A percentile compares a stretch with the other conserved stretches of the same genome.
These are phyloP conservation scores for Drosophila ochracea DNA, from an alignment of 2,888 invertebrate genomes.

Conservation along the genomic window DNA sequence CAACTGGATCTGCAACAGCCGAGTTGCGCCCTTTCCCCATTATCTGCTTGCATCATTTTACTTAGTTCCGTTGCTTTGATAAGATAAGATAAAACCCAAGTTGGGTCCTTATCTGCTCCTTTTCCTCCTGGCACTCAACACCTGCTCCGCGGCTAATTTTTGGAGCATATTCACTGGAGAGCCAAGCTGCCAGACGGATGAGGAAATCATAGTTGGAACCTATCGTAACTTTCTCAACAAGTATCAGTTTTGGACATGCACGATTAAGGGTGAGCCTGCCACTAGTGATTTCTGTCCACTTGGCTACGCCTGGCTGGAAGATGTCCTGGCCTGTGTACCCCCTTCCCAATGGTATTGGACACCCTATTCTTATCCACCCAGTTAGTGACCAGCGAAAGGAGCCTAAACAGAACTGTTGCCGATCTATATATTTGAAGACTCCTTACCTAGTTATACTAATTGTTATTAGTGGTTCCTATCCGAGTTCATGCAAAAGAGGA, in stretches of 20 bases:
- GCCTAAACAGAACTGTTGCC: slow-evolving; percentile 3
- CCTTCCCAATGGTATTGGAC: slow-evolving; percentile 71
- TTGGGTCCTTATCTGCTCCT: slow-evolving; percentile 26
- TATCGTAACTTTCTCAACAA: slow-evolving; percentile 63
- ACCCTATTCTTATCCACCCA: slow-evolving; percentile 69
- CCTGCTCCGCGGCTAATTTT: slow-evolving; percentile 21
- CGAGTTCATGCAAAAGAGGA: not conserved
- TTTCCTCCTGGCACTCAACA: slow-evolving; percentile 36
- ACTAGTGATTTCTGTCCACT: slow-evolving; percentile 20
- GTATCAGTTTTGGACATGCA: slow-evolving; percentile 65
- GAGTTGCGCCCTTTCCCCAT: slow-evolving; percentile 6
- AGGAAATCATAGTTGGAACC: slow-evolving; percentile 50
- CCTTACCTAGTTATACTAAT: not conserved
- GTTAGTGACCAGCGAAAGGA: slow-evolving; percentile 36
- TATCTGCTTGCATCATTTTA: slow-evolving; percentile 43
- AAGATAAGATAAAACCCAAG: slow-evolving; percentile 61
- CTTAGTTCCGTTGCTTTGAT: slow-evolving; percentile 54
- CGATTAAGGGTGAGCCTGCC: slow-evolving; percentile 57
- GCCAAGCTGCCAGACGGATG: slow-evolving; percentile 69
- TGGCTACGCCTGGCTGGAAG: slow-evolving; percentile 57
- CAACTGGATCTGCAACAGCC: slow-evolving; percentile 19
- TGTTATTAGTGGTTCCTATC: not conserved
- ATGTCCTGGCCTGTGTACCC: slow-evolving; percentile 63
- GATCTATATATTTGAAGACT: not conserved
- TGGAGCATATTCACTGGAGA: slow-evolving; percentile 58